These are phyloP conservation scores for Lanius ludovicianus DNA, from an alignment of 2,113 vertebrate species.

Conservation along the genomic window DNA sequence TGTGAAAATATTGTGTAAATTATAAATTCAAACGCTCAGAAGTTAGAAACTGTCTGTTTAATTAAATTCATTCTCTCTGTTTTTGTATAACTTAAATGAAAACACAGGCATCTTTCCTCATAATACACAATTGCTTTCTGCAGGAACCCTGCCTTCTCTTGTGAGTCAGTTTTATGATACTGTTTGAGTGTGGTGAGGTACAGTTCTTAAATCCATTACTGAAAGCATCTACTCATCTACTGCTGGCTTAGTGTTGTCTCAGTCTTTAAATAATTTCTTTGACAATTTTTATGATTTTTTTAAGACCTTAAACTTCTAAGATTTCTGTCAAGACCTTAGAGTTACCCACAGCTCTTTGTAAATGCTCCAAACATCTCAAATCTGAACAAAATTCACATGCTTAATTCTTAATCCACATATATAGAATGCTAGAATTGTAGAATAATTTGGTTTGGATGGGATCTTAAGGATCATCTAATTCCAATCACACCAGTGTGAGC, in stretches of 20 bases:
- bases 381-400: neutral
- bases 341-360: neutral
- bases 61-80: neutral
- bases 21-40: neutral
- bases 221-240: neutral
- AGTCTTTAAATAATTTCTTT: neutral
- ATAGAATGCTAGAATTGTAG: neutral
- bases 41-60: neutral
- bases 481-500: fast-evolving
- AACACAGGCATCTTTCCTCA: neutral
- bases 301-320: neutral
- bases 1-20: neutral
- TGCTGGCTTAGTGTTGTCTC: fast-evolving
- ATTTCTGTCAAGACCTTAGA: neutral
- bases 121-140: neutral
- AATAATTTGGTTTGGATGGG: neutral
- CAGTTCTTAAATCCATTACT: neutral
- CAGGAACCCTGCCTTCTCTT: neutral
- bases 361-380: neutral
- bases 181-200: neutral
- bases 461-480: neutral
- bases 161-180: neutral
- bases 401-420: neutral
- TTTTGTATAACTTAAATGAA: neutral
- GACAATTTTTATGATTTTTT: neutral